Evolutionary conservation across 2,797 vertebrate species (phyloP).

Genomic region (Clamator glandarius): DNA sequence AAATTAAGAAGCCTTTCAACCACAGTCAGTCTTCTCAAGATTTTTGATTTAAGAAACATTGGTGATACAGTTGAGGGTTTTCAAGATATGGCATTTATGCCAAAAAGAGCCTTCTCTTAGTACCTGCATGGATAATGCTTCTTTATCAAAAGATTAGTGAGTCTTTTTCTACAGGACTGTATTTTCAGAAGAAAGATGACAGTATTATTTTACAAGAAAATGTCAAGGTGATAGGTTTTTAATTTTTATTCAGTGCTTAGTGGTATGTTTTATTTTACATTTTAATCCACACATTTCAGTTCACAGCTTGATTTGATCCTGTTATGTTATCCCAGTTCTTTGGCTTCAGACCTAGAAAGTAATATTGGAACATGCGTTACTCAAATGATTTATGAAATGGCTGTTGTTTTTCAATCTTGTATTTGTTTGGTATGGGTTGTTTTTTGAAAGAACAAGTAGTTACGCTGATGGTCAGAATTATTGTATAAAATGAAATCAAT

Average conservation of each 20-base stretch:
- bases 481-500: background rate
- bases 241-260: background rate
- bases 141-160: background rate
- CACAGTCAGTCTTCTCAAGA: background rate
- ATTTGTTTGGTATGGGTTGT: background rate
- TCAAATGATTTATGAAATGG: background rate
- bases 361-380: background rate
- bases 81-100: background rate
- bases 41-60: background rate
- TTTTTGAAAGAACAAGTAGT: background rate
- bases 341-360: background rate
- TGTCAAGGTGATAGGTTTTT: background rate
- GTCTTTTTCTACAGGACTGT: background rate
- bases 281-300: background rate
- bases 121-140: background rate
- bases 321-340: background rate
- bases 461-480: background rate
- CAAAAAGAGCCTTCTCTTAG: background rate
- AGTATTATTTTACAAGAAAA: background rate
- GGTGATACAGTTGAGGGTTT: background rate
- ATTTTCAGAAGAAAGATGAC: background rate
- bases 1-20: background rate
- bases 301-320: background rate
- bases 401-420: background rate
- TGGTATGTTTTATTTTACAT: background rate